Evolutionary conservation across 1,140 invertebrate genomes (phyloP).

Genomic region (Ylistrum balloti): DNA sequence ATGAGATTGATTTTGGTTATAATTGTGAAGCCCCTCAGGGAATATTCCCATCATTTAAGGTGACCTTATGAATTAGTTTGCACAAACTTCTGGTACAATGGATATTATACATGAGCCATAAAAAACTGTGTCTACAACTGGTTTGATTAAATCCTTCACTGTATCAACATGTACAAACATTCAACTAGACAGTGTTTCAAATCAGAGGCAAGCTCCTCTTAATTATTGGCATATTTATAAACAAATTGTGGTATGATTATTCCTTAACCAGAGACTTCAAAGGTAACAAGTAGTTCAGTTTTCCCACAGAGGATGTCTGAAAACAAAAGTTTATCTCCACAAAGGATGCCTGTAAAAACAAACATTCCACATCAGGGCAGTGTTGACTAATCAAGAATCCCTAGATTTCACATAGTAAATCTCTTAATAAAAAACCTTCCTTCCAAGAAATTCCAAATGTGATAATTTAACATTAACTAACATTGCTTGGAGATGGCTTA

Average conservation of each 20-base stretch:
- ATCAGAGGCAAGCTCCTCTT: not conserved
- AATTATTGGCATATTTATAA: conserved; percentile 6
- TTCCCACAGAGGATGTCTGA: not conserved
- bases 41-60: not conserved
- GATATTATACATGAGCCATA: not conserved
- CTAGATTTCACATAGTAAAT: not conserved
- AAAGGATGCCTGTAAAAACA: not conserved
- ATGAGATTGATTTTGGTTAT: conserved; percentile 17
- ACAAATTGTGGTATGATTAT: not conserved
- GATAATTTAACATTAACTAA: too few relatives aligned
- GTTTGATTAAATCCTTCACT: conserved; percentile 20
- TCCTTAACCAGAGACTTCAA: not conserved
- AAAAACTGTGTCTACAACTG: not conserved
- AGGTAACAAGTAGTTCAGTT: not conserved
- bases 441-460: not conserved
- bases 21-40: not conserved
- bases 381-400: not conserved
- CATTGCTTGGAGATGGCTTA: too few relatives aligned
- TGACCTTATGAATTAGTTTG: not conserved
- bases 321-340: not conserved
- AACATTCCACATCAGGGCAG: not conserved
- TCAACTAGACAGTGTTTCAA: conserved; percentile 27
- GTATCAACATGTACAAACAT: not conserved
- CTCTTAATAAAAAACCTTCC: not conserved
- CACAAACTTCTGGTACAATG: not conserved